Evolutionary conservation across 2,113 vertebrate species (phyloP).

Genomic region (Rhinoptilus africanus): DNA sequence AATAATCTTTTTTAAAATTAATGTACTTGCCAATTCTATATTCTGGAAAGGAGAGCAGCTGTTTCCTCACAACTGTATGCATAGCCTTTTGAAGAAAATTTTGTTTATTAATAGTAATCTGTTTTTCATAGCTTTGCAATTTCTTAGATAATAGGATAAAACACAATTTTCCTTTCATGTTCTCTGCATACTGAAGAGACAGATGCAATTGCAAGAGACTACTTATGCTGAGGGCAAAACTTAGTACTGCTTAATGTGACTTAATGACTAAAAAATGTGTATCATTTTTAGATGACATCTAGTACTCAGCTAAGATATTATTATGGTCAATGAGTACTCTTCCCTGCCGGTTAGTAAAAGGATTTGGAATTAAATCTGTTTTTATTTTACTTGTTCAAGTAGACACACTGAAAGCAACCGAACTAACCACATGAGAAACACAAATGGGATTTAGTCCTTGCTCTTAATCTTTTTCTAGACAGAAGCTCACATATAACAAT

Average conservation of each 20-base stretch:
- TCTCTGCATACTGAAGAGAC: slow-evolving; percentile 37
- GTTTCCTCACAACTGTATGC: slow-evolving; percentile 26
- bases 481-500: background rate
- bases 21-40: slow-evolving; percentile 17
- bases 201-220: slow-evolving; percentile 43
- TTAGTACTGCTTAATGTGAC: slow-evolving; percentile 36
- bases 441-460: slow-evolving; percentile 2
- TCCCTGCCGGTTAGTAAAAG: slow-evolving; percentile 11
- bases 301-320: background rate
- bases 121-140: slow-evolving; percentile 35
- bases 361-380: slow-evolving; percentile 20
- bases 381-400: slow-evolving; percentile 18
- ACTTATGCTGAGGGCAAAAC: slow-evolving; percentile 43
- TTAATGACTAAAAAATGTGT: slow-evolving; percentile 52
- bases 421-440: background rate
- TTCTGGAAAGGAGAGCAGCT: slow-evolving; percentile 47
- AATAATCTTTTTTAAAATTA: slow-evolving; percentile 26
- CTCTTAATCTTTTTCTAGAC: background rate
- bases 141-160: slow-evolving; percentile 60
- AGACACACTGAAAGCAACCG: background rate
- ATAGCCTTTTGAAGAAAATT: slow-evolving; percentile 36
- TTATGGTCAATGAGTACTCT: slow-evolving; percentile 41
- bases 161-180: slow-evolving; percentile 45
- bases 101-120: slow-evolving; percentile 66
- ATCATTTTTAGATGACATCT: slow-evolving; percentile 27